phyloP scores from a whole-genome alignment of 2,797 vertebrate species.

The Rachycentron canadum region DNA sequence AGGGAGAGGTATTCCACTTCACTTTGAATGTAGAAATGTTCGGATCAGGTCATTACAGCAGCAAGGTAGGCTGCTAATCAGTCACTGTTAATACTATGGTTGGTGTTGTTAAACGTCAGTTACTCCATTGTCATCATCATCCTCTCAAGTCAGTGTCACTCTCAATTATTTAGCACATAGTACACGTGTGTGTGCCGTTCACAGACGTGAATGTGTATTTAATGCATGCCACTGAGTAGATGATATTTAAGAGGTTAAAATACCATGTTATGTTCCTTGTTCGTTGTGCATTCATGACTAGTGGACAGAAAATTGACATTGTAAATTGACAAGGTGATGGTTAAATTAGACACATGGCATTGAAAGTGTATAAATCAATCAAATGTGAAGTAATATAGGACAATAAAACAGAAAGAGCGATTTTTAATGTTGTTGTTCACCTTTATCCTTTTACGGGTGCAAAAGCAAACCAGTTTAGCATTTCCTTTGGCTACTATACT shows the following conservation, averaged over 20 bases:
- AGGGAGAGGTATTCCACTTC: not conserved
- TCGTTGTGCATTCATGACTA: not conserved
- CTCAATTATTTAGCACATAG: not conserved
- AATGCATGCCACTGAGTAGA: not conserved
- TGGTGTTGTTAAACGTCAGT: too few relatives aligned
- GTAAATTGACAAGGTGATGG: too few relatives aligned
- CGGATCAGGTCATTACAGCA: not conserved
- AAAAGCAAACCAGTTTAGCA: too few relatives aligned
- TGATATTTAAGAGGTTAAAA: not conserved
- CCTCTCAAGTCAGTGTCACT: not conserved
- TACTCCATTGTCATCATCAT: not conserved
- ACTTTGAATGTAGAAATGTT: too few relatives aligned
- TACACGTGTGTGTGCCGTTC: not conserved
- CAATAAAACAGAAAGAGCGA: too few relatives aligned
- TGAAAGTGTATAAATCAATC: too few relatives aligned
- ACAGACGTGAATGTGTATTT: not conserved
- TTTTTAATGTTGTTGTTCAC: too few relatives aligned
- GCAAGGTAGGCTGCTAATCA: not conserved
- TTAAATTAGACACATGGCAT: too few relatives aligned
- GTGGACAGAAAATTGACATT: not conserved
- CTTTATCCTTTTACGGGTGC: too few relatives aligned
- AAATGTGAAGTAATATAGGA: too few relatives aligned
- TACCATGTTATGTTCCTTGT: not conserved
- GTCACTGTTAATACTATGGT: not conserved
- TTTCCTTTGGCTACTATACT: not conserved